These are phyloP conservation scores for Antechinus stuartii DNA, from an alignment of 2,113 vertebrate species.

Conservation along the genomic window DNA sequence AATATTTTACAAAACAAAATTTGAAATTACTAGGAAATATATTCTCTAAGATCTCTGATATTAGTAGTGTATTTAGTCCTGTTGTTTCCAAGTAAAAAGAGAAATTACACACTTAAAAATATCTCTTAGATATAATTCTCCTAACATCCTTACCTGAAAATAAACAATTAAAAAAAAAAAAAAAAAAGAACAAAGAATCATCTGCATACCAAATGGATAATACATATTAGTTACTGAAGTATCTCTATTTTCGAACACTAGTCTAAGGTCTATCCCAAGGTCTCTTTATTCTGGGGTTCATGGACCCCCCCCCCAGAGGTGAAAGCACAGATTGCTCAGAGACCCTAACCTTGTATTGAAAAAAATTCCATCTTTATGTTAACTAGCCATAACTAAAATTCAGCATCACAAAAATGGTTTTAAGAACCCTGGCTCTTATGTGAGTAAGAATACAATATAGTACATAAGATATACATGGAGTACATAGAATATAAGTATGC, in stretches of 20 bases:
- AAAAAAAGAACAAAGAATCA: background rate
- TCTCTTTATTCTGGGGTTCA: background rate
- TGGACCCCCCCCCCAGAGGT: background rate
- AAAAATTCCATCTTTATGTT: background rate
- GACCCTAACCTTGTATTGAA: background rate
- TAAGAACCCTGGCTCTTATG: no score
- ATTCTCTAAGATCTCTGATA: background rate
- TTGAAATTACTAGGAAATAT: background rate
- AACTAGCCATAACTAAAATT: background rate
- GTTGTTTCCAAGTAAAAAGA: slow-evolving; percentile 1
- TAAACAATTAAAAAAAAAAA: background rate
- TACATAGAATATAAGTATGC: background rate
- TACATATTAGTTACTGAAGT: background rate
- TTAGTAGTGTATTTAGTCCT: background rate
- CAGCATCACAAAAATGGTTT: background rate
- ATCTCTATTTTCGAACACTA: background rate
- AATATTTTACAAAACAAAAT: background rate
- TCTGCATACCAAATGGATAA: background rate
- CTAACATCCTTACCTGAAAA: background rate
- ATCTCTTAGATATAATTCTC: background rate
- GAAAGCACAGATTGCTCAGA: background rate
- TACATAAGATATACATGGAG: background rate
- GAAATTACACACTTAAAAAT: background rate
- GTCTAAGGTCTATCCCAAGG: background rate
- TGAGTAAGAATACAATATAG: no score